A percentile compares a stretch with the other conserved stretches of the same genome.
These are phyloP conservation scores for Prochilodus magdalenae DNA, from an alignment of 2,113 vertebrate genomes.

Conservation along the genomic window DNA sequence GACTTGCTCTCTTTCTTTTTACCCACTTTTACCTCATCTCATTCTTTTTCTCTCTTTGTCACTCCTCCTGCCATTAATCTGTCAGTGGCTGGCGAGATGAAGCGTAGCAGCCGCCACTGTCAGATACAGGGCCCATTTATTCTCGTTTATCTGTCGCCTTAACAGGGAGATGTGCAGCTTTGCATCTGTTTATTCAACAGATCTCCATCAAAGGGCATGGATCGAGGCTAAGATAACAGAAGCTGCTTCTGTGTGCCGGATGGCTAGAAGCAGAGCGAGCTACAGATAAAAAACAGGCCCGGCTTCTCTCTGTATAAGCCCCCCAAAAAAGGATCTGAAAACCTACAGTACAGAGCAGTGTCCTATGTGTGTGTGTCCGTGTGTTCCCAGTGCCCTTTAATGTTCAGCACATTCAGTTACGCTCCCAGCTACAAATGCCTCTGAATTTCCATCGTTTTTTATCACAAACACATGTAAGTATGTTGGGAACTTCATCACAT, in stretches of 20 bases:
- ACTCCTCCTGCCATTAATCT: conserved; percentile 42
- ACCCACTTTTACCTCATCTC: conserved; percentile 25
- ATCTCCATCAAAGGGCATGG: conserved; percentile 47
- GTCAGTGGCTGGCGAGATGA: conserved; percentile 55
- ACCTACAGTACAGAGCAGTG: background rate
- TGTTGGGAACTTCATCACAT: background rate
- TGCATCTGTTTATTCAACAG: conserved; percentile 35
- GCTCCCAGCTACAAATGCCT: background rate
- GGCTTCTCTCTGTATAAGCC: conserved; percentile 21
- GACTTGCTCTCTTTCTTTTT: conserved; percentile 52
- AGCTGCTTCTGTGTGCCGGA: conserved; percentile 5
- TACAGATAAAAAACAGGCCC: background rate
- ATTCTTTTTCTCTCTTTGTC: conserved; percentile 54
- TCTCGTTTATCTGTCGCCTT: conserved; percentile 54
- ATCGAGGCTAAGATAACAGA: conserved; percentile 1
- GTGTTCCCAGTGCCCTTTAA: conserved; percentile 16
- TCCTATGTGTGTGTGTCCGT: background rate
- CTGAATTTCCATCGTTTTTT: background rate
- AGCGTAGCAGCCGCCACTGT: conserved; percentile 34
- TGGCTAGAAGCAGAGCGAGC: conserved; percentile 1
- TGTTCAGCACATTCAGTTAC: conserved; percentile 23
- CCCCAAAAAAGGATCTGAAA: background rate
- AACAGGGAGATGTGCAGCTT: conserved; percentile 13
- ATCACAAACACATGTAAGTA: background rate
- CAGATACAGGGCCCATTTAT: conserved; percentile 36